These are phyloP conservation scores for Oxytorus armatus DNA, from an alignment of 2,888 invertebrate species.

Conservation along the genomic window DNA sequence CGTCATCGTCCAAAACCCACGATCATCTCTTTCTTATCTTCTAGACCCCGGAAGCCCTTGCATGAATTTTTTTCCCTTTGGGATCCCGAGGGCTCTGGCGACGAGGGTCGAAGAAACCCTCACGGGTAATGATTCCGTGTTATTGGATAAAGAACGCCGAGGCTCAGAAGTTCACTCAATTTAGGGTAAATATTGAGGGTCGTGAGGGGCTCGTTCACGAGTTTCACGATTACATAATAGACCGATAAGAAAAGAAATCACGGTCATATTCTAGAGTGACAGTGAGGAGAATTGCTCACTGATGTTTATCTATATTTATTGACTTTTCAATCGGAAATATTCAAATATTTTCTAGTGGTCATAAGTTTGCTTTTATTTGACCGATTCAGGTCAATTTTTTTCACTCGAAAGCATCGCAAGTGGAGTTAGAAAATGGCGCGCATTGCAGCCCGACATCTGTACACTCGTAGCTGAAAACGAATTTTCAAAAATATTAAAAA, in stretches of 20 bases:
- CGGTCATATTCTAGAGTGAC: conserved; percentile 14
- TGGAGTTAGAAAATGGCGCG: too few species aligned
- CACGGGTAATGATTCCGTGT: conserved; percentile 23
- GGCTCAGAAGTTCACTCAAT: conserved; percentile 34
- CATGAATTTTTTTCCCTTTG: conserved; percentile 68
- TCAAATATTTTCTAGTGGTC: too few species aligned
- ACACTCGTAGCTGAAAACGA: too few species aligned
- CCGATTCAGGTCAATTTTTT: too few species aligned
- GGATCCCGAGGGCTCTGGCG: conserved; percentile 44
- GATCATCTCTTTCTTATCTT: conserved; percentile 68
- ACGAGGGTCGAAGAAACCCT: conserved; percentile 32
- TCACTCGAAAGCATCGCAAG: too few species aligned
- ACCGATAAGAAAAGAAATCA: conserved; percentile 32
- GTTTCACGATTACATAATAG: conserved; percentile 20
- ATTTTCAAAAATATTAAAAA: too few species aligned
- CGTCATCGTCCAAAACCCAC: conserved; percentile 55
- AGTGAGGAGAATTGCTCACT: not conserved
- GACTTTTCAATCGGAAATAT: not conserved
- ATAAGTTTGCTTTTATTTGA: too few species aligned
- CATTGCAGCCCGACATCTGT: too few species aligned
- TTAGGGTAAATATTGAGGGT: conserved; percentile 60
- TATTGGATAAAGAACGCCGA: conserved; percentile 38
- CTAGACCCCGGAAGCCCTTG: conserved; percentile 58
- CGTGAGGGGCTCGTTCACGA: conserved; percentile 31
- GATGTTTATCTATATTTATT: not conserved